A percentile compares a stretch with the other conserved stretches of the same genome.
Conservation (phyloP, 2,113 vertebrate genomes). For the Ramphastos sulfuratus region DNA sequence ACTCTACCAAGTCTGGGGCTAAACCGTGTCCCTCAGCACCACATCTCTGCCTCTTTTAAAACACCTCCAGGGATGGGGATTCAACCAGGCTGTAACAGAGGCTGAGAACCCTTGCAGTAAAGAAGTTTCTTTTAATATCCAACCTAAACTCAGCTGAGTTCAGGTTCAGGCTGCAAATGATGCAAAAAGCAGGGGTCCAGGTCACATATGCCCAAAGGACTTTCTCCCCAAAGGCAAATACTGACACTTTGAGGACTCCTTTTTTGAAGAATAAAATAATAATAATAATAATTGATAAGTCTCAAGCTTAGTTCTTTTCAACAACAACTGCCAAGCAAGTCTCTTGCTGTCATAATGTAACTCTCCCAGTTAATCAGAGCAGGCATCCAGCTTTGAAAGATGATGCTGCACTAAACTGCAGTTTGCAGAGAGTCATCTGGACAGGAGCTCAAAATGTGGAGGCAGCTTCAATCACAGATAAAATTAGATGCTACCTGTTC, state of each 20-base stretch:
- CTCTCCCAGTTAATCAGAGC: neutral
- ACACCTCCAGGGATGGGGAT: no score
- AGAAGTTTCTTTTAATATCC: no score
- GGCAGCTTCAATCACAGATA: neutral
- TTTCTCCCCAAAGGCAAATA: neutral
- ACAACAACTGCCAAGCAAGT: neutral
- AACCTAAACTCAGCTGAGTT: no score
- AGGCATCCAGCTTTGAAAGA: neutral
- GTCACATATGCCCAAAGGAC: neutral
- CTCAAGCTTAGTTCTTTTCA: neutral
- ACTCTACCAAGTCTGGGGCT: no score
- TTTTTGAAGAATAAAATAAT: neutral
- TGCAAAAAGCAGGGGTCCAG: neutral
- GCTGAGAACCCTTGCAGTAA: no score
- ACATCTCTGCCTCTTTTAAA: no score
- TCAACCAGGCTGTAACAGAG: no score
- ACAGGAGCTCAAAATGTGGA: neutral
- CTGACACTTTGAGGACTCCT: neutral
- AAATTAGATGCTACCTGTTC: constrained; percentile 31
- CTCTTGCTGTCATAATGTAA: neutral
- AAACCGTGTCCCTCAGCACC: no score
- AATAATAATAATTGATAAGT: neutral
- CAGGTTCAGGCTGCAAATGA: neutral
- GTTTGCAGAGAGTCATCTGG: neutral
- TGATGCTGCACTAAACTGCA: fast-evolving